These are phyloP conservation scores for Pissodes strobi DNA, from an alignment of 1,140 invertebrate species.

Conservation along the genomic window DNA sequence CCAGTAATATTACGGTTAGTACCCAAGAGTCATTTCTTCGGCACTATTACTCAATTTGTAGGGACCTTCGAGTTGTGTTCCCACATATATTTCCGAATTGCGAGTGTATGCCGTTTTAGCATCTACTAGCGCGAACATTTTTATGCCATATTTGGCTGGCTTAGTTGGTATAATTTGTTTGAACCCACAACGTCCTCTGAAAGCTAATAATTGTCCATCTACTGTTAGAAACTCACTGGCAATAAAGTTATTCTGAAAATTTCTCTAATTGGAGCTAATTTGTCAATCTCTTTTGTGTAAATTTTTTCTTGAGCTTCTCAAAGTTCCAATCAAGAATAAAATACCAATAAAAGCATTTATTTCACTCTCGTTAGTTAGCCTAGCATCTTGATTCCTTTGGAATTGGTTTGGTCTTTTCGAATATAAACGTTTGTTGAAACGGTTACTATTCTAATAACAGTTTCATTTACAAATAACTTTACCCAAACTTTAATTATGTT, in stretches of 20 bases:
- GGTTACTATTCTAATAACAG: slow-evolving; percentile 12
- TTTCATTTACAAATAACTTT: not conserved
- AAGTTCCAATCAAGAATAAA: slow-evolving; percentile 17
- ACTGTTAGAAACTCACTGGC: too few relatives aligned
- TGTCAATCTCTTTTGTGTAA: slow-evolving; percentile 21
- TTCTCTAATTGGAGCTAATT: slow-evolving; percentile 52
- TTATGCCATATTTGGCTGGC: too few relatives aligned
- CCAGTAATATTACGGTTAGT: too few relatives aligned
- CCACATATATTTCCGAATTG: too few relatives aligned
- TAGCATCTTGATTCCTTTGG: slow-evolving; percentile 3
- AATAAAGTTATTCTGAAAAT: slow-evolving; percentile 44
- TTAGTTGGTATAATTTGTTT: too few relatives aligned
- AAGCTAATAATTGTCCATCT: not conserved
- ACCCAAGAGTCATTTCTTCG: not conserved
- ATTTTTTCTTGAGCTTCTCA: slow-evolving; percentile 16
- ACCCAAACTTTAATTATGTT: not conserved
- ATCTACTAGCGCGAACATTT: too few relatives aligned
- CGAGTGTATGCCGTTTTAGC: not conserved
- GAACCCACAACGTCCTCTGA: too few relatives aligned
- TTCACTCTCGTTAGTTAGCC: slow-evolving; percentile 12
- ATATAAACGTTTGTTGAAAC: slow-evolving; percentile 12
- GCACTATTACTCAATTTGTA: not conserved
- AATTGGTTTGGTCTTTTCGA: slow-evolving; percentile 2
- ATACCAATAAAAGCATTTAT: slow-evolving; percentile 28
- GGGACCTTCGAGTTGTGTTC: too few relatives aligned